A percentile compares a stretch with the other conserved stretches of the same genome.
Conservation (phyloP, 1,140 invertebrate species). For the Drosophila varians region DNA sequence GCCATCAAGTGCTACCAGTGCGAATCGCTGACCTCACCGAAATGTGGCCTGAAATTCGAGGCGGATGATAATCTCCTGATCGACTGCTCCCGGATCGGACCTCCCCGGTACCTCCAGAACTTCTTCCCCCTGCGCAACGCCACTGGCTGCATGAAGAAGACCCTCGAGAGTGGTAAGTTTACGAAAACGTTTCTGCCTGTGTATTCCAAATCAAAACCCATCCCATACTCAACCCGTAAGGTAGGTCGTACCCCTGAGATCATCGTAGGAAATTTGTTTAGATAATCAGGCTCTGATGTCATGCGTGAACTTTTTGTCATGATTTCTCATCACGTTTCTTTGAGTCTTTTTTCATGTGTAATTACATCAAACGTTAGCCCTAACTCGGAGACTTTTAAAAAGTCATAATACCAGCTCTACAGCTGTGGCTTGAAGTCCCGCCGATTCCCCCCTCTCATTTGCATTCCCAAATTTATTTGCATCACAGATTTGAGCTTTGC, state of each 20-base stretch:
- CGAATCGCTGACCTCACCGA: slow-evolving; percentile 67
- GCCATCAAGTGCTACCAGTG: slow-evolving; percentile 76
- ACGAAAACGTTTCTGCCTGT: not conserved
- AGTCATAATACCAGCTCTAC: slow-evolving; percentile 4
- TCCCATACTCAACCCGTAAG: not conserved
- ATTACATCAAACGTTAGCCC: slow-evolving; percentile 50
- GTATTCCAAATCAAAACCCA: not conserved
- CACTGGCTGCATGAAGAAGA: slow-evolving; percentile 79
- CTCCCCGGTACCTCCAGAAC: slow-evolving; percentile 63
- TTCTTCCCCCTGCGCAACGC: slow-evolving; percentile 66
- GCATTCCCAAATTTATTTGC: slow-evolving; percentile 3
- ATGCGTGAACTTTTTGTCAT: slow-evolving; percentile 46
- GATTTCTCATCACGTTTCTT: slow-evolving; percentile 38
- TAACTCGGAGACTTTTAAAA: slow-evolving; percentile 22
- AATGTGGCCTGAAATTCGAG: slow-evolving; percentile 77
- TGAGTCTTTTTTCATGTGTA: slow-evolving; percentile 34
- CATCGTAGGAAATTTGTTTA: slow-evolving; percentile 30
- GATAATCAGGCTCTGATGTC: slow-evolving; percentile 54
- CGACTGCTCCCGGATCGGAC: slow-evolving; percentile 62
- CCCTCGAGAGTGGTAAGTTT: slow-evolving; percentile 71
- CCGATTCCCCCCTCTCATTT: slow-evolving; percentile 10
- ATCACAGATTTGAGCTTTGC: not conserved
- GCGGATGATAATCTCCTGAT: slow-evolving; percentile 57
- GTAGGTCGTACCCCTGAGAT: slow-evolving; percentile 16
- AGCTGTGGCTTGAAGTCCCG: slow-evolving; percentile 23